Conservation (phyloP, 2,113 vertebrate species). For the Xiphophorus hellerii region DNA sequence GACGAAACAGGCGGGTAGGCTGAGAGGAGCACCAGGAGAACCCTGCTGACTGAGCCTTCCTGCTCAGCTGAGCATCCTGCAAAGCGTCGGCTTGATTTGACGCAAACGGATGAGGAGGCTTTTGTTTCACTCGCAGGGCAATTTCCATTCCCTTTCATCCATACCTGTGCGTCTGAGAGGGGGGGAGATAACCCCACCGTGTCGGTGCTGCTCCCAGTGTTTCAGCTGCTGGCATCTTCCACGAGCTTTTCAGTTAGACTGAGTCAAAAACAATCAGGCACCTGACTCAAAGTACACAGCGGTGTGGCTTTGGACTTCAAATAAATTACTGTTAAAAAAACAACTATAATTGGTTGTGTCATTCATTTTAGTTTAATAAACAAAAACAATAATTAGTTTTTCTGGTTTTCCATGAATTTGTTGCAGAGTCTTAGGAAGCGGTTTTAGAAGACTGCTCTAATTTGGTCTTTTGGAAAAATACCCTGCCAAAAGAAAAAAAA, state of each 20-base stretch:
- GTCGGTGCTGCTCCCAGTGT: neutral
- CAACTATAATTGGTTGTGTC: neutral
- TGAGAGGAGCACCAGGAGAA: slow-evolving; percentile 56
- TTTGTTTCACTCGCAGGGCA: slow-evolving; percentile 35
- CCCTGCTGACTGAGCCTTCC: slow-evolving; percentile 61
- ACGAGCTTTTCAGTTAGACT: slow-evolving; percentile 1
- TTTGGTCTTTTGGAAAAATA: too few species aligned
- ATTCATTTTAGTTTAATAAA: neutral
- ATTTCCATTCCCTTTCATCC: slow-evolving; percentile 33
- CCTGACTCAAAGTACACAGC: neutral
- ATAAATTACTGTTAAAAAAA: too few species aligned
- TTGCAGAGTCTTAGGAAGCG: too few species aligned
- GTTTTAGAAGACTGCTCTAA: too few species aligned
- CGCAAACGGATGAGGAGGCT: slow-evolving; percentile 36
- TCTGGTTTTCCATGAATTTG: too few species aligned
- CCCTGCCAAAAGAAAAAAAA: too few species aligned
- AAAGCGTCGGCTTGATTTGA: slow-evolving; percentile 28
- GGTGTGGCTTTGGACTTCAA: neutral
- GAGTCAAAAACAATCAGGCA: slow-evolving; percentile 2
- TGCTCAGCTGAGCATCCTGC: slow-evolving; percentile 64
- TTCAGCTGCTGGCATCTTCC: slow-evolving; percentile 2
- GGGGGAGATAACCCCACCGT: neutral
- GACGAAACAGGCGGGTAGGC: slow-evolving; percentile 47
- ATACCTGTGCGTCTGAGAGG: neutral
- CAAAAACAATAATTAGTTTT: neutral